phyloP scores from a whole-genome alignment of 2,797 vertebrate species.

The Anguilla anguilla region DNA sequence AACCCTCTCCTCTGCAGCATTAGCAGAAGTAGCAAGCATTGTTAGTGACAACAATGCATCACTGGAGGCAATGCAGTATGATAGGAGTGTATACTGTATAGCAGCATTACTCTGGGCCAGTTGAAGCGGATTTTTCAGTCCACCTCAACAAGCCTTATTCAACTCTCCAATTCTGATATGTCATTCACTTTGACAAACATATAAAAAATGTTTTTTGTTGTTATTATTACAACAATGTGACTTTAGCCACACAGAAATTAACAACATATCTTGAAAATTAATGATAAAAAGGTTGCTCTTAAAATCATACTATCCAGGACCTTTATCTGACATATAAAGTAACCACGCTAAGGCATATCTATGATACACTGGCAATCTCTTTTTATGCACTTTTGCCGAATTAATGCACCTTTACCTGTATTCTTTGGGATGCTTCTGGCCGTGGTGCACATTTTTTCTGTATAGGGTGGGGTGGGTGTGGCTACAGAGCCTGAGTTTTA shows the following conservation, averaged over 20 bases:
- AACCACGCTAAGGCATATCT: too few species aligned
- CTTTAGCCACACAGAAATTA: background rate
- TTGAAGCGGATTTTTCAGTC: background rate
- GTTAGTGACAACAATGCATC: slow-evolving; percentile 20
- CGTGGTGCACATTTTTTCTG: too few species aligned
- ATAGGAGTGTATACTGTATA: slow-evolving; percentile 5
- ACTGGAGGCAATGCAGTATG: slow-evolving; percentile 18
- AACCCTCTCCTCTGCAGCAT: slow-evolving; percentile 60
- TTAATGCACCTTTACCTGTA: too few species aligned
- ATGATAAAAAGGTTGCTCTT: background rate
- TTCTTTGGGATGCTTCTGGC: too few species aligned
- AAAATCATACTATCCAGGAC: background rate
- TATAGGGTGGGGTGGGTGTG: too few species aligned
- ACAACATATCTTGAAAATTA: background rate
- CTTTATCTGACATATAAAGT: too few species aligned
- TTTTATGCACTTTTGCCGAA: too few species aligned
- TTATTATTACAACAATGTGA: background rate
- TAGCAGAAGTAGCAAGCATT: slow-evolving; percentile 3
- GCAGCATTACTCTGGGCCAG: slow-evolving; percentile 8
- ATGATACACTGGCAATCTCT: too few species aligned
- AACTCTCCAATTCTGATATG: background rate
- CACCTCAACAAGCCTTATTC: background rate
- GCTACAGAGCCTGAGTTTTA: too few species aligned
- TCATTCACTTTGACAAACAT: background rate
- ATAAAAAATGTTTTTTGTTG: background rate